A percentile compares a stretch with the other conserved stretches of the same genome.
Evolutionary conservation across 2,797 vertebrate genomes (phyloP).

Genomic region (Lepidocolaptes lacrymiger): DNA sequence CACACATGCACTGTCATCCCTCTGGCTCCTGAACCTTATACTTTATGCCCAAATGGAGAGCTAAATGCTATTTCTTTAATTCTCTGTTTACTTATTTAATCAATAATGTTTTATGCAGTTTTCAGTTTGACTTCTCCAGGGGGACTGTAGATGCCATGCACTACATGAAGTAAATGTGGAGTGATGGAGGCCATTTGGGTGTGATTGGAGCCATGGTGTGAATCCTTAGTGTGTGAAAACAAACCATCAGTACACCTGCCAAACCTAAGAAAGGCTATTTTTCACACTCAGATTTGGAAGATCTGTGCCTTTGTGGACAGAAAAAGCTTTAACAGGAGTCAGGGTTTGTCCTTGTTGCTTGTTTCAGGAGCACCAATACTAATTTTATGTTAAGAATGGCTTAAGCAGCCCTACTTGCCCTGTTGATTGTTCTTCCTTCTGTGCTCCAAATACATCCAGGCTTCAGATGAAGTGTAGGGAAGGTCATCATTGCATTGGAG

Average conservation of each 20-base stretch:
- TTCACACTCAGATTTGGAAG: neutral
- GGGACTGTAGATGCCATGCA: neutral
- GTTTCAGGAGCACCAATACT: neutral
- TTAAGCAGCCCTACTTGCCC: neutral
- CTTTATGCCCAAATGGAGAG: neutral
- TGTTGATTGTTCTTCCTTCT: neutral
- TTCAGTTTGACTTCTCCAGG: neutral
- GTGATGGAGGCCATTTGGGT: neutral
- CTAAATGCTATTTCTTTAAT: neutral
- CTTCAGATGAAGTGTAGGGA: neutral
- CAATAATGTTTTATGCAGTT: neutral
- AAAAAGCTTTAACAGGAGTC: neutral
- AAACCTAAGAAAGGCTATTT: neutral
- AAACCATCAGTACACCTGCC: neutral
- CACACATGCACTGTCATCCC: neutral
- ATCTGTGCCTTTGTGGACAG: neutral
- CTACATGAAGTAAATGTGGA: neutral
- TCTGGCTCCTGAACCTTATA: neutral
- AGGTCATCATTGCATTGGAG: neutral
- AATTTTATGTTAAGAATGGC: neutral
- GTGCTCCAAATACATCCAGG: neutral
- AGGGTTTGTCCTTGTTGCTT: neutral
- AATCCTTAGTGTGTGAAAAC: neutral
- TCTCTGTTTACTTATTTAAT: neutral
- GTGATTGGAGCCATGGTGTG: neutral